Conservation (phyloP, 2,113 vertebrate species). For the Brachypteracias leptosomus region DNA sequence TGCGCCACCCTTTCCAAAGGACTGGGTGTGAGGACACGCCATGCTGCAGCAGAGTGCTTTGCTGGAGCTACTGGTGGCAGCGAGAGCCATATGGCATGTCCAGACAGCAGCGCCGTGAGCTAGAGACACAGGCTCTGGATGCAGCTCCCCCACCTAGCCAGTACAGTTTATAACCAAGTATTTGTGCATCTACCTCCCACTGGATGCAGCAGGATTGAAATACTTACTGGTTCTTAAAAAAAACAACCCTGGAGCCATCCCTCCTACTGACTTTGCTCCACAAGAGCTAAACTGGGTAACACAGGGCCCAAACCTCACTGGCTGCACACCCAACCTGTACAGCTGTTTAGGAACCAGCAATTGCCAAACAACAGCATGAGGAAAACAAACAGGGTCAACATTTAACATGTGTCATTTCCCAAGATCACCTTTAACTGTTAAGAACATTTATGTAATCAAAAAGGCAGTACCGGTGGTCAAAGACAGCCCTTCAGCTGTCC, state of each 20-base stretch:
- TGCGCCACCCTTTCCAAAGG: background rate
- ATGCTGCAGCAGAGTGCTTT: background rate
- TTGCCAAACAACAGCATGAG: background rate
- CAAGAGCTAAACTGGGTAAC: background rate
- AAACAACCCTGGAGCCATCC: background rate
- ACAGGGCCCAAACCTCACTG: background rate
- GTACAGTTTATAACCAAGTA: background rate
- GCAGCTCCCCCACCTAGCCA: background rate
- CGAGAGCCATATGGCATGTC: rapidly evolving
- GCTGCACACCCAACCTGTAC: background rate
- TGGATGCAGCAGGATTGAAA: background rate
- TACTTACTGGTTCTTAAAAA: background rate
- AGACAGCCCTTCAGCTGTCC: background rate
- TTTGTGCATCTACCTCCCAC: background rate
- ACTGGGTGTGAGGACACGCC: background rate
- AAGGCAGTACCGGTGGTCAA: background rate
- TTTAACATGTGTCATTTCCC: background rate
- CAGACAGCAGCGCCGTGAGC: rapidly evolving
- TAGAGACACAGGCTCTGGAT: background rate
- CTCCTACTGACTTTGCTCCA: background rate
- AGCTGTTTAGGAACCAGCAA: background rate
- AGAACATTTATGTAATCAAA: background rate
- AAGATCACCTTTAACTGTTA: background rate
- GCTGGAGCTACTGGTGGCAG: background rate
- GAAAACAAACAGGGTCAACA: background rate